Base-by-base conservation (phyloP, 2,113 vertebrate species). In the Caranx melampygus region DNA sequence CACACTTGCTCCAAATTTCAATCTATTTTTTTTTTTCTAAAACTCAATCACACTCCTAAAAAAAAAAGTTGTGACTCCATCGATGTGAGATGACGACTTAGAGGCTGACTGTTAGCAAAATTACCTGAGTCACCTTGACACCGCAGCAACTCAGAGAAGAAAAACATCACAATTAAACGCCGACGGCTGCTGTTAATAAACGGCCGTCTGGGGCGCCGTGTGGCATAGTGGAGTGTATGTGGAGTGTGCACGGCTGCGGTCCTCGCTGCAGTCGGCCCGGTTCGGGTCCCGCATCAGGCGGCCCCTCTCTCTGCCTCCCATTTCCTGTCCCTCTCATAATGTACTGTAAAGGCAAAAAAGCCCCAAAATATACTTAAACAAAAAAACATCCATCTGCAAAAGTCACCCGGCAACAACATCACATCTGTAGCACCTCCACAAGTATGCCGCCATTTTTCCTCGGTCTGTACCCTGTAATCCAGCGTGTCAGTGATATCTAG, bases 121-220 rank as follows among this genome's bases (percentile, higher is more conserved):
- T 76, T 63, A 59, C 37, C 55, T 18, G 18, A 81, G 63, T 86
- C 86, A 82, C 88, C 84, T 80, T 67, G 75, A 47, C 61, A 15
- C 52, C 20, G 8, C 1, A 6, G 60, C 34, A 16, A 31, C 73
- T 69, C 21, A 21, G 75, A 69, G 26, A 26, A 26, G 26, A 26
- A 26, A 26, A 82, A 73, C 75, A 79, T 70, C 57, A 60, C n/a
- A n/a, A n/a, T 70, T 84, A 71, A 85, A 85, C 21, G 47, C 63
- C 69, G 73, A 76, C 6, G 26, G 45, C 51, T 35, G 58, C 81
- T 31, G 57, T 71, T 26, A 26, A n/a, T n/a, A 26, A 26, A 26
- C 26, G 26, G 26, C 26, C 26, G 26, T 1, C 26, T 26, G 26
- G 26, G 26, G 26, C 26, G 26, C 26, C 26, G 26, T 26, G 26